These are phyloP conservation scores for Tipula confusa DNA, from an alignment of 2,888 invertebrate species.

Conservation along the genomic window DNA sequence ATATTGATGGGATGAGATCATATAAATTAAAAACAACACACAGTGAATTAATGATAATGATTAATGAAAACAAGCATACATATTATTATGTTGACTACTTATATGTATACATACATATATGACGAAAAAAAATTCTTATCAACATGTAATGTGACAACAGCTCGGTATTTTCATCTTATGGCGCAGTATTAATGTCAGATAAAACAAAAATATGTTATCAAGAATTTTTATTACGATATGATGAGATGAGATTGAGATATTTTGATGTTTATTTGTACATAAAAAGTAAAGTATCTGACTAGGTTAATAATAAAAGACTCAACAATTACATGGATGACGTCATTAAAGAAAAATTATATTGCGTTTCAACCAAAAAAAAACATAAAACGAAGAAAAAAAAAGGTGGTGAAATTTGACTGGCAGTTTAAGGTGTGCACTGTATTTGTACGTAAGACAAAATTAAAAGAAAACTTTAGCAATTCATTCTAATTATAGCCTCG, in stretches of 20 bases:
- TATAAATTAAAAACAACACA: conserved; percentile 6
- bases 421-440: background rate
- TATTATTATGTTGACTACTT: background rate
- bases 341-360: background rate
- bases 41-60: conserved; percentile 16
- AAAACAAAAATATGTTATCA: conserved; percentile 3
- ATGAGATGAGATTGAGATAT: background rate
- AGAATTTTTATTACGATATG: background rate
- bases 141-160: conserved; percentile 20
- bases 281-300: background rate
- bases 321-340: background rate
- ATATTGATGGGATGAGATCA: background rate
- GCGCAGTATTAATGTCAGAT: background rate
- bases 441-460: background rate
- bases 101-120: background rate
- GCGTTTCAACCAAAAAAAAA: background rate
- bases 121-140: background rate
- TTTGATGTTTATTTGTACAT: background rate
- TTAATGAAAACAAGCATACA: background rate
- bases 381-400: no score
- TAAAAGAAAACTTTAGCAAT: no score
- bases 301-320: background rate
- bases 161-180: background rate
- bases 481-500: background rate
- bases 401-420: background rate